Percentiles rank a stretch among this genome's conserved stretches.
Evolutionary conservation across 2,888 invertebrate species (phyloP).

Genomic region (Pheosia gnoma): DNA sequence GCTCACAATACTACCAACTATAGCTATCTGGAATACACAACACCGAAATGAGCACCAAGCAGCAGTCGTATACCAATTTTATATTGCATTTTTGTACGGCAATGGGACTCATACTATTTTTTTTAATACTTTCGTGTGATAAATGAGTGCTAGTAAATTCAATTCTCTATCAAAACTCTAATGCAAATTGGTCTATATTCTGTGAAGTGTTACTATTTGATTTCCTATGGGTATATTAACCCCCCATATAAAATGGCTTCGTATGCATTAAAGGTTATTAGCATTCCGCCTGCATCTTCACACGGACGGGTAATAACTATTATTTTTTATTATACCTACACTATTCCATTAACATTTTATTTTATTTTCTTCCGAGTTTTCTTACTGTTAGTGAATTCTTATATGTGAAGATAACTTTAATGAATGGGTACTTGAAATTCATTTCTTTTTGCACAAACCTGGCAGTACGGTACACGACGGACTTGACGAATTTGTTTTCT

Average conservation of each 20-base stretch:
- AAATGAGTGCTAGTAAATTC: too few relatives aligned
- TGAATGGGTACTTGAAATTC: background rate
- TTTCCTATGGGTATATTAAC: background rate
- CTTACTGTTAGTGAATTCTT: constrained; percentile 17
- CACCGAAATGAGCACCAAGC: too few relatives aligned
- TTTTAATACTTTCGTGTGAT: too few relatives aligned
- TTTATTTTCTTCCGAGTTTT: constrained; percentile 15
- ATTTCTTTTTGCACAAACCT: too few relatives aligned
- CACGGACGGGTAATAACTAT: constrained; percentile 44
- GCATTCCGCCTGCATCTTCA: constrained; percentile 33
- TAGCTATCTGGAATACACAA: too few relatives aligned
- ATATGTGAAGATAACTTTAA: background rate
- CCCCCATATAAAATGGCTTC: constrained; percentile 19
- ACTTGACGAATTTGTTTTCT: too few relatives aligned
- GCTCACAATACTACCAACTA: too few relatives aligned
- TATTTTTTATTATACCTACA: constrained; percentile 37
- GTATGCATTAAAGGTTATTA: constrained; percentile 25
- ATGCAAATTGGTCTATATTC: background rate
- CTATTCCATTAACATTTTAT: constrained; percentile 37
- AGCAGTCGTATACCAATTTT: too few relatives aligned
- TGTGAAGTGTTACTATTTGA: background rate
- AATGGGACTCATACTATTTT: too few relatives aligned
- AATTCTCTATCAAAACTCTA: background rate
- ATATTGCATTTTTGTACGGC: too few relatives aligned
- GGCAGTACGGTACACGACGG: too few relatives aligned